phyloP scores from a whole-genome alignment of 2,888 invertebrate species.

The Amaurobius ferox region DNA sequence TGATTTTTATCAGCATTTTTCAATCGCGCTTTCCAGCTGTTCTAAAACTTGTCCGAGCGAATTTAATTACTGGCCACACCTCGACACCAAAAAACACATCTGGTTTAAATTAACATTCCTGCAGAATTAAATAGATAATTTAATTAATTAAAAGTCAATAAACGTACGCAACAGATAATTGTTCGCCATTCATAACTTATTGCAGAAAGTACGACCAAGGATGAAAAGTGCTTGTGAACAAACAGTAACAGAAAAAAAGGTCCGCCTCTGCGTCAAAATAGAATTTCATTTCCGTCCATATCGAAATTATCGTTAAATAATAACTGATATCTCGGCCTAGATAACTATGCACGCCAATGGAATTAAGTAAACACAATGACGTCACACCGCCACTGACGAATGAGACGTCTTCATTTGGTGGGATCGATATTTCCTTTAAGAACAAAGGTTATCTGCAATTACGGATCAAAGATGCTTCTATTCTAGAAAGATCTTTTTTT shows the following conservation, averaged over 20 bases:
- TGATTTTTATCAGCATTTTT: neutral
- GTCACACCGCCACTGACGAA: neutral
- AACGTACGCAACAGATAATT: conserved; percentile 3
- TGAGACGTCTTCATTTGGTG: neutral
- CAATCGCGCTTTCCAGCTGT: neutral
- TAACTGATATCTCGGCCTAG: conserved; percentile 12
- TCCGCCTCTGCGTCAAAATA: neutral
- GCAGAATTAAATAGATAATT: neutral
- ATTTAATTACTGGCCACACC: conserved; percentile 3
- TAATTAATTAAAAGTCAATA: conserved; percentile 1
- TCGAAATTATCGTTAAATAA: neutral
- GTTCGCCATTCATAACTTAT: neutral
- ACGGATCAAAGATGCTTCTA: too few relatives aligned
- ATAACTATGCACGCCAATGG: neutral
- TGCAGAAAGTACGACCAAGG: neutral
- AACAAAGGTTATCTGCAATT: neutral
- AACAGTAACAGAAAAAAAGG: neutral
- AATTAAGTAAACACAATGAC: neutral
- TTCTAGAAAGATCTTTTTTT: too few relatives aligned
- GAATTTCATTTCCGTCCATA: neutral
- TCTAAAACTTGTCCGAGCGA: neutral
- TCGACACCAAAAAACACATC: neutral
- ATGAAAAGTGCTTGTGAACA: neutral
- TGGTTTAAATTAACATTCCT: conserved; percentile 7
- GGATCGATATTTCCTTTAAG: neutral